These are phyloP conservation scores for Lophotis ruficrista DNA, from an alignment of 2,113 vertebrate species.

Conservation along the genomic window DNA sequence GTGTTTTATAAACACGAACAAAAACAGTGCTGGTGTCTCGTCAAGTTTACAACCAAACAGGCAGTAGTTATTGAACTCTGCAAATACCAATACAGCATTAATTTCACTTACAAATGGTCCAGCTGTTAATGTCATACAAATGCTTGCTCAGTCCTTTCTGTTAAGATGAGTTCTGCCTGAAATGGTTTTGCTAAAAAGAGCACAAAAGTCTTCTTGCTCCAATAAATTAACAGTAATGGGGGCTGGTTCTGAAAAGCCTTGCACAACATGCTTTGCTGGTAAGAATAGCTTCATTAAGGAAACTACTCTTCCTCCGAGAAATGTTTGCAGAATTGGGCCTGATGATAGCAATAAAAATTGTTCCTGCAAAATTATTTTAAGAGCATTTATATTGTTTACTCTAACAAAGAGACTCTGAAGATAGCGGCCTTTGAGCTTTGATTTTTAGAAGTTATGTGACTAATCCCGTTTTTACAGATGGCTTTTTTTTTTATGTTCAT, in stretches of 20 bases:
- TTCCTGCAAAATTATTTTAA: constrained; percentile 16
- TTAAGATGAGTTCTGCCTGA: not conserved
- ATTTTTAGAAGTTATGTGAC: constrained; percentile 50
- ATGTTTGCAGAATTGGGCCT: not conserved
- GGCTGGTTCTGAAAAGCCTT: not conserved
- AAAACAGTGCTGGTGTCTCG: not conserved
- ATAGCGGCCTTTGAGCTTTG: constrained; percentile 7
- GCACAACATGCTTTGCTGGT: not conserved
- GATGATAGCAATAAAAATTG: not conserved
- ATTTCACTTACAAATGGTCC: constrained; percentile 10
- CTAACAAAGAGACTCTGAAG: not conserved
- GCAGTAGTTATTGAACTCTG: not conserved
- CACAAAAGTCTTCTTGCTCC: not conserved
- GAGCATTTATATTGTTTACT: constrained; percentile 1
- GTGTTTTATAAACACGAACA: not conserved
- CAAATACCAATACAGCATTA: not conserved
- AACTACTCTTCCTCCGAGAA: not conserved
- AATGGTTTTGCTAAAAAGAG: not conserved
- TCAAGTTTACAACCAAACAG: not conserved
- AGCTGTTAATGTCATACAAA: not conserved
- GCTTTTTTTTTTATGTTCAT: constrained; percentile 54
- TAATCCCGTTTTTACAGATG: constrained; percentile 38
- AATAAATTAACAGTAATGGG: not conserved
- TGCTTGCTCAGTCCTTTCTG: not conserved
- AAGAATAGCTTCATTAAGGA: not conserved